phyloP scores from a whole-genome alignment of 2,888 invertebrate genomes.

The Bhutanitis thaidina region DNA sequence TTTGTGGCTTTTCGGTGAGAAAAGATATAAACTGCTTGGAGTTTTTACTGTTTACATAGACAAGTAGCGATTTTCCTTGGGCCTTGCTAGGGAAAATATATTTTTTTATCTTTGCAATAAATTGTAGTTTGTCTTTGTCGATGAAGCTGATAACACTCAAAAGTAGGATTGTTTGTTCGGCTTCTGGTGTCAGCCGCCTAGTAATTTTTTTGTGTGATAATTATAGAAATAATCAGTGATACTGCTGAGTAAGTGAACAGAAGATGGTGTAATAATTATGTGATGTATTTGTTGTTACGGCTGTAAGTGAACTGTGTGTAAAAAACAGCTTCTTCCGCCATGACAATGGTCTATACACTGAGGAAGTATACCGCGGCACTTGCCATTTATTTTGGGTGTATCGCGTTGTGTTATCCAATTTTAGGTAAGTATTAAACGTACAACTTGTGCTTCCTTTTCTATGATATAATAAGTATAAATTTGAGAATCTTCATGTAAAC shows the following conservation, averaged over 20 bases:
- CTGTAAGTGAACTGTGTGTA: conserved; percentile 53
- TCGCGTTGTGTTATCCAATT: conserved; percentile 60
- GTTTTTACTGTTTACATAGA: too few species aligned
- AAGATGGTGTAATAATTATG: conserved; percentile 63
- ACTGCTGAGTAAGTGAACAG: conserved; percentile 47
- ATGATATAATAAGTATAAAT: background rate
- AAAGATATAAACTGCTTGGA: too few species aligned
- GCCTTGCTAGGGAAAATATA: too few species aligned
- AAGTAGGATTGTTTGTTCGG: conserved; percentile 72
- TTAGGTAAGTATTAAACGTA: conserved; percentile 53
- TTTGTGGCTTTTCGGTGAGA: too few species aligned
- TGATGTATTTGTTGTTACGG: conserved; percentile 53
- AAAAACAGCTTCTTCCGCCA: conserved; percentile 68
- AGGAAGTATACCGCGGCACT: conserved; percentile 62
- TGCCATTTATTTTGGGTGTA: conserved; percentile 68
- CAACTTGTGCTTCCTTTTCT: background rate
- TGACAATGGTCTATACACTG: conserved; percentile 67
- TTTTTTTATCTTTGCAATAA: too few species aligned
- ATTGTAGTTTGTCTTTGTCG: conserved; percentile 3
- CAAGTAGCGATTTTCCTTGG: too few species aligned
- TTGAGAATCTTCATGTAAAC: background rate
- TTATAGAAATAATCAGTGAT: conserved; percentile 60
- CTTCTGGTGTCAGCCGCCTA: conserved; percentile 76
- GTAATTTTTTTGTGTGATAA: conserved; percentile 61
- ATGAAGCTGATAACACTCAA: conserved; percentile 39